Evolutionary conservation across 2,888 invertebrate species (phyloP).

Genomic region (Pandemis cinnamomeana): DNA sequence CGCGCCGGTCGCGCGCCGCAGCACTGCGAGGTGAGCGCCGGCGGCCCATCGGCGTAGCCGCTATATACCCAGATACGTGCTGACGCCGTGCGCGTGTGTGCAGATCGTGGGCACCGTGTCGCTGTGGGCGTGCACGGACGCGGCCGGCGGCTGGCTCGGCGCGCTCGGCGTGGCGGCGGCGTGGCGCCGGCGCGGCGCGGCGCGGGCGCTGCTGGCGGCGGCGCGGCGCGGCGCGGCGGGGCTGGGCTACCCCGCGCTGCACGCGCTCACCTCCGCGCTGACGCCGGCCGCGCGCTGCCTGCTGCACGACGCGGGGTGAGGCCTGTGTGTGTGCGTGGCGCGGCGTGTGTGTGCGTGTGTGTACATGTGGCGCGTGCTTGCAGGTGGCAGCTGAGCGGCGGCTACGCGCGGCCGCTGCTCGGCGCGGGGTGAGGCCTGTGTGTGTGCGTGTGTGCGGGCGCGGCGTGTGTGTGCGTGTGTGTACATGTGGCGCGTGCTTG

Average conservation of each 20-base stretch:
- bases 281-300: conserved; percentile 49
- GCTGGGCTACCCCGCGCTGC: conserved; percentile 45
- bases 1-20: too few species aligned
- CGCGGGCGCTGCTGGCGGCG: conserved; percentile 50
- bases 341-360: too few species aligned
- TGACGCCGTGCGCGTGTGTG: background rate
- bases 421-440: too few species aligned
- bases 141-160: conserved; percentile 56
- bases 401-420: conserved; percentile 60
- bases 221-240: conserved; percentile 40
- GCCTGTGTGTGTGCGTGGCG: background rate
- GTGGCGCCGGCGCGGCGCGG: conserved; percentile 55
- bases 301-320: conserved; percentile 47
- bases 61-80: too few species aligned
- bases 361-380: background rate
- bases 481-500: background rate
- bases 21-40: conserved; percentile 10
- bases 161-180: conserved; percentile 50
- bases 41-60: too few species aligned
- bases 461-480: too few species aligned
- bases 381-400: conserved; percentile 59
- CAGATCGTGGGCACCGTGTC: conserved; percentile 62
- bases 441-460: too few species aligned
- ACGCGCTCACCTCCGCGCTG: conserved; percentile 49
- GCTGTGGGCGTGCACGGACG: conserved; percentile 55